Evolutionary conservation across 2,113 vertebrate species (phyloP), one percentile per base, ranked within the genome.

Genomic region (Chlorocebus sabaeus): DNA sequence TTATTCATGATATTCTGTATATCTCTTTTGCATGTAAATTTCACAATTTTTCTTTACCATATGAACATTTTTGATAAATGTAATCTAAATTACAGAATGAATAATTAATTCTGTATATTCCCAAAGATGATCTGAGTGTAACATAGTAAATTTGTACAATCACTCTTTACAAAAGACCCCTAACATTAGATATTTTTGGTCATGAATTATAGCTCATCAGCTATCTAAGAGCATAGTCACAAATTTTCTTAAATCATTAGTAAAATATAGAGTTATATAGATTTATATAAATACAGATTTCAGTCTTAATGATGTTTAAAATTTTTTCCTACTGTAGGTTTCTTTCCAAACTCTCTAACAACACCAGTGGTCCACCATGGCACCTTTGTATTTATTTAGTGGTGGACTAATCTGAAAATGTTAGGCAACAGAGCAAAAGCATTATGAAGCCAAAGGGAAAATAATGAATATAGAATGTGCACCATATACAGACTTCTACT

Each of bases 191-290:
- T 20, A 64, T 40, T 83, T 40, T 57, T n/a, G 27, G 32, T n/a
- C n/a, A 78, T 57, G 6, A 57, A 55, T 3, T 50, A 12, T 35
- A 87, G 35, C 12, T 48, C 10, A 95, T 93, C 48, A 90, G 85
- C 32, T 40, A 11, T 13, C 18, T 9, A 55, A 89, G 45, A 80
- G 5, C 4, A 4, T 72, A 43, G 9, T 43, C 38, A 57, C 35
- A 59, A 3, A 89, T 76, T 96, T 90, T 27, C 27, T 30, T 88
- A 80, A 93, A 18, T 88, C 55, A 78, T 52, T 89, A 10, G n/a
- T 40, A 67, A 84, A 81, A 40, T 18, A 32, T 67, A 48, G 38
- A 5, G 52, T 50, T 75, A 43, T 68, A 38, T 14, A 52, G 55
- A 27, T 57, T 50, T 95, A 55, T 55, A 55, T 55, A 20, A 80